Evolutionary conservation across 1,140 invertebrate genomes (phyloP).

Genomic region (Neuroterus valhalla): DNA sequence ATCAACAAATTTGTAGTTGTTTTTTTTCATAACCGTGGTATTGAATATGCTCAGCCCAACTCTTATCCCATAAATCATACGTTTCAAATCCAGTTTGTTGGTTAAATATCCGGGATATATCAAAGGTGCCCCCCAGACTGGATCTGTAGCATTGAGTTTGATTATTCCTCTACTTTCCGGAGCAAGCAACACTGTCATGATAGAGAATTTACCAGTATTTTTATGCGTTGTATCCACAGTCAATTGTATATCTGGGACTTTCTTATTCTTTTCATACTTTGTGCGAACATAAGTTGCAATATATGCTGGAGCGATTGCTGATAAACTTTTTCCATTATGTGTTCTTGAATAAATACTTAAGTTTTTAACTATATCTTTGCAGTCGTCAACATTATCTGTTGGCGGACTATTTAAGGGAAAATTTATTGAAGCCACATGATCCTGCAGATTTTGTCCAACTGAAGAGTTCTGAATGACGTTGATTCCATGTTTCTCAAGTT

Average conservation of each 20-base stretch:
- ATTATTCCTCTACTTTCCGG: constrained; percentile 74
- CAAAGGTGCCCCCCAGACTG: constrained; percentile 76
- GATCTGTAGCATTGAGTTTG: constrained; percentile 74
- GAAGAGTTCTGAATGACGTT: constrained; percentile 67
- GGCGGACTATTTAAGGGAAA: constrained; percentile 76
- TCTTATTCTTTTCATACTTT: constrained; percentile 50
- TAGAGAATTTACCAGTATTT: constrained; percentile 67
- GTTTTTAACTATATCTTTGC: constrained; percentile 75
- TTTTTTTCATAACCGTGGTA: constrained; percentile 51
- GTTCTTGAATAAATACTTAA: constrained; percentile 70
- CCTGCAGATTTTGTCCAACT: constrained; percentile 86
- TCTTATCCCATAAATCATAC: constrained; percentile 71
- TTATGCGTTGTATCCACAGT: constrained; percentile 76
- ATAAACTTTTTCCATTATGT: constrained; percentile 64
- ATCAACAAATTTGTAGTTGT: constrained; percentile 51
- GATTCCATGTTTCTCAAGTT: constrained; percentile 74
- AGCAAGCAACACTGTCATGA: constrained; percentile 71
- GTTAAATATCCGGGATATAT: constrained; percentile 79
- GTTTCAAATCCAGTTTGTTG: constrained; percentile 68
- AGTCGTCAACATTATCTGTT: constrained; percentile 72
- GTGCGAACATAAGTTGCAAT: constrained; percentile 65
- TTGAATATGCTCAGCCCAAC: constrained; percentile 52
- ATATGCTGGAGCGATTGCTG: constrained; percentile 60
- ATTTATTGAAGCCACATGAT: constrained; percentile 78
- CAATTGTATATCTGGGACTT: constrained; percentile 80